Percentiles rank a stretch among this genome's conserved stretches.
These are phyloP conservation scores for Leptoclinus maculatus DNA, from an alignment of 2,797 vertebrate species.

Conservation along the genomic window DNA sequence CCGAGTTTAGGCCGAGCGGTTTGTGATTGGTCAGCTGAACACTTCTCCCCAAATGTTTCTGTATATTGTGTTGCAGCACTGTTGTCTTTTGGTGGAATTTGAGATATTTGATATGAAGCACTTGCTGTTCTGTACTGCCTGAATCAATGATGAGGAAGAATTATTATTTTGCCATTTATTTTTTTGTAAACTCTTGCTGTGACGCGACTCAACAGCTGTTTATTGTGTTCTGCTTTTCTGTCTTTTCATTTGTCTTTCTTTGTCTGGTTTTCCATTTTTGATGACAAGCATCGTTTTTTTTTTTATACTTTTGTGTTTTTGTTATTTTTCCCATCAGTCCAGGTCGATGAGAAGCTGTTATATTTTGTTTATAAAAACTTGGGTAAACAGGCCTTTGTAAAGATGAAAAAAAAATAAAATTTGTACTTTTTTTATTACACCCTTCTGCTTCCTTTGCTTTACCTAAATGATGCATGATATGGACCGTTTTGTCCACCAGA, in stretches of 20 bases:
- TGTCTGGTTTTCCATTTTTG: constrained; percentile 67
- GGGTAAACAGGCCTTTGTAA: constrained; percentile 92
- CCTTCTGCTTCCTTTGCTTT: constrained; percentile 22
- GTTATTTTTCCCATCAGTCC: constrained; percentile 87
- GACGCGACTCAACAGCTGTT: constrained; percentile 59
- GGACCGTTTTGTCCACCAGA: constrained; percentile 46
- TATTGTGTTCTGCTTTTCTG: constrained; percentile 59
- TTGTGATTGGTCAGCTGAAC: constrained; percentile 28
- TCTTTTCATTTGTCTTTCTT: constrained; percentile 63
- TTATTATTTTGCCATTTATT: constrained; percentile 44
- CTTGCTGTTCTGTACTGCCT: constrained; percentile 81
- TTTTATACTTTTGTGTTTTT: constrained; percentile 63
- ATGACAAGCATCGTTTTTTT: constrained; percentile 62
- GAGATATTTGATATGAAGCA: constrained; percentile 78
- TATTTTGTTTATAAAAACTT: constrained; percentile 95
- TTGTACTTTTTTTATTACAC: constrained; percentile 93
- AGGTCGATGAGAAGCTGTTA: constrained; percentile 95
- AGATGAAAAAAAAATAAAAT: constrained; percentile 91
- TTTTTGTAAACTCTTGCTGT: constrained; percentile 69
- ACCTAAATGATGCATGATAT: neutral
- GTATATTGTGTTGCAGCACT: constrained; percentile 71
- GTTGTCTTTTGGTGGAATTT: constrained; percentile 67
- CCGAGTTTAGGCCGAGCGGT: constrained; percentile 18
- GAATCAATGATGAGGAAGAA: constrained; percentile 65
- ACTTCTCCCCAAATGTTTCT: constrained; percentile 35